These are phyloP conservation scores for Mus musculus DNA, from an alignment of 2,113 vertebrate species.

Conservation along the genomic window GRCm39 chr10:112120001-112120500, in stretches of 20 bases:
- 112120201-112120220: background rate
- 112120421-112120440: background rate
- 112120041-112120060: background rate
- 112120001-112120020: too few relatives aligned
- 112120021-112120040: too few relatives aligned
- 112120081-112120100: background rate
- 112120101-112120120: background rate
- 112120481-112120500: background rate
- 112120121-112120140: background rate
- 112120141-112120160: background rate
- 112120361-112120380: too few relatives aligned
- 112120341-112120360: background rate
- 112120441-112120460: background rate
- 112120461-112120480: background rate
- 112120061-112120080: background rate
- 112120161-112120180: background rate
- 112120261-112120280: constrained; percentile 7
- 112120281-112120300: background rate
- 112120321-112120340: background rate
- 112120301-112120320: background rate
- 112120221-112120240: background rate
- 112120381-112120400: background rate
- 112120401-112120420: background rate
- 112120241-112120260: background rate
- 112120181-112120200: background rate